Conservation (phyloP, 2,113 vertebrate genomes). For the Atrichornis clamosus region DNA sequence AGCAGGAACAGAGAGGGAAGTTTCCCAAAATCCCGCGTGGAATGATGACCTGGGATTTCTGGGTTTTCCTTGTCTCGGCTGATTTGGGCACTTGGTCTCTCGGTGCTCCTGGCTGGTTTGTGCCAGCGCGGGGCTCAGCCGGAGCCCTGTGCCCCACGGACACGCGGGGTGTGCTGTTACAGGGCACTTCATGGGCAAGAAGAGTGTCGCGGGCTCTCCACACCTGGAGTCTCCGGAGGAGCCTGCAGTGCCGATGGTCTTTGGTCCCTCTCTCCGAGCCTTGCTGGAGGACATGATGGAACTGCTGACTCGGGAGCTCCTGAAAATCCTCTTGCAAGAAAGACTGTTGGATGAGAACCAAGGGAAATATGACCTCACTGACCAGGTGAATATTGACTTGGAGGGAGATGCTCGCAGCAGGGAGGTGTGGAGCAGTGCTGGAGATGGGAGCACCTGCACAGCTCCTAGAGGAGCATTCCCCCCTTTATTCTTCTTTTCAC, state of each 20-base stretch:
- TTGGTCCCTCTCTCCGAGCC: conserved; percentile 28
- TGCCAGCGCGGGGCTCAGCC: rapidly evolving
- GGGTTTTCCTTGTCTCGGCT: rapidly evolving
- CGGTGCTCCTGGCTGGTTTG: rapidly evolving
- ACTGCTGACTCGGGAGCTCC: conserved; percentile 74
- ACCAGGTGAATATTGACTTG: conserved; percentile 71
- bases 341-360: conserved; percentile 66
- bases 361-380: conserved; percentile 15
- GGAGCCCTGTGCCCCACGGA: rapidly evolving
- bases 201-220: conserved; percentile 73
- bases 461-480: background rate
- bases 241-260: background rate
- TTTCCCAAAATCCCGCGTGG: rapidly evolving
- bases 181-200: conserved; percentile 98
- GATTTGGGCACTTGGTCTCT: rapidly evolving
- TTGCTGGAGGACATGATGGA: conserved; percentile 64
- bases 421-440: background rate
- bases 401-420: background rate
- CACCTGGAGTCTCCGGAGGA: conserved; percentile 45
- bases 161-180: background rate
- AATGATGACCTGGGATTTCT: background rate
- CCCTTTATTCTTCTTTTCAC: background rate
- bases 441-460: background rate
- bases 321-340: conserved; percentile 71
- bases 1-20: background rate